Evolutionary conservation across 1,140 invertebrate species (phyloP).

Genomic region (Tenebrio molitor): DNA sequence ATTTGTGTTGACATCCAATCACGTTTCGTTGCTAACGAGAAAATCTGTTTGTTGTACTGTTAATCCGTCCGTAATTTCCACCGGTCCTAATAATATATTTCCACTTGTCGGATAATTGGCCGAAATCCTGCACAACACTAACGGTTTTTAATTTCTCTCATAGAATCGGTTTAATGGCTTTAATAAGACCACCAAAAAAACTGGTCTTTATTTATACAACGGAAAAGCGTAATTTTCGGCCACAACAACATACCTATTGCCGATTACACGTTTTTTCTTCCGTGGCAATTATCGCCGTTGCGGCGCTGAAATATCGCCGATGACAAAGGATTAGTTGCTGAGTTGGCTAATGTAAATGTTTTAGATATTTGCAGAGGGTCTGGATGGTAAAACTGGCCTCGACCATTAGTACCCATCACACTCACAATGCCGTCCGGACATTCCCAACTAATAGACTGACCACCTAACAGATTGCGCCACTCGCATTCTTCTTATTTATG

Average conservation of each 20-base stretch:
- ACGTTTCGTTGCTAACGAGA: no score
- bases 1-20: no score
- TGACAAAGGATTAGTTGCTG: constrained; percentile 40
- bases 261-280: neutral
- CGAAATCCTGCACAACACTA: neutral
- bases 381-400: constrained; percentile 32
- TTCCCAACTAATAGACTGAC: constrained; percentile 62
- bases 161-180: constrained; percentile 4
- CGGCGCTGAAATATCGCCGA: constrained; percentile 2
- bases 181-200: neutral
- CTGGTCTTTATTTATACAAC: constrained; percentile 8
- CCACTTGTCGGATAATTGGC: neutral
- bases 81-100: no score
- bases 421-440: constrained; percentile 58
- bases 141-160: constrained; percentile 1
- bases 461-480: constrained; percentile 62
- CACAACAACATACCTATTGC: constrained; percentile 1
- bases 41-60: no score
- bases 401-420: constrained; percentile 54
- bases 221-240: constrained; percentile 5
- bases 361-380: constrained; percentile 53
- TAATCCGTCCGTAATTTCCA: no score
- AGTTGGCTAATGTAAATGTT: constrained; percentile 54
- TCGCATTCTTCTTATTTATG: constrained; percentile 60
- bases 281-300: neutral